phyloP scores from a whole-genome alignment of 2,888 invertebrate species.

The Blastobasis adustella region DNA sequence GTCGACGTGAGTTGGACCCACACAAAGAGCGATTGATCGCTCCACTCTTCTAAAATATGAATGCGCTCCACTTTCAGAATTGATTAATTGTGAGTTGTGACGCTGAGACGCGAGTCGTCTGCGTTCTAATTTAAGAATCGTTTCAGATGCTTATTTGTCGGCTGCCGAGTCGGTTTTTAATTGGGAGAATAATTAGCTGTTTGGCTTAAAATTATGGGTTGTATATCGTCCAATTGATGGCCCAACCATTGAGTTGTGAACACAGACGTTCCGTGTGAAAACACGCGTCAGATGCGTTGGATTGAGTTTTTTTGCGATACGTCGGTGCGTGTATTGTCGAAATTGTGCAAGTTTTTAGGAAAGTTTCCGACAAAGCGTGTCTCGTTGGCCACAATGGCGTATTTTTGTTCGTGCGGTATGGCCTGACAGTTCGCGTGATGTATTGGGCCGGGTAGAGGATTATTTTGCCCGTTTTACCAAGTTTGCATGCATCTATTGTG shows the following conservation, averaged over 20 bases:
- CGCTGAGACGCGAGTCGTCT: slow-evolving; percentile 37
- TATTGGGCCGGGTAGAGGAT: slow-evolving; percentile 66
- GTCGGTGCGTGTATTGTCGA: slow-evolving; percentile 52
- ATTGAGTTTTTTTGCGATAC: slow-evolving; percentile 32
- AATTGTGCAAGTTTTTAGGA: slow-evolving; percentile 69
- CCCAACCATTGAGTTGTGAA: too few species aligned
- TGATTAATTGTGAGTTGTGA: slow-evolving; percentile 65
- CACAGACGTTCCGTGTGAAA: slow-evolving; percentile 30
- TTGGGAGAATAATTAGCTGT: slow-evolving; percentile 44
- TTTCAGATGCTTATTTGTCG: slow-evolving; percentile 46
- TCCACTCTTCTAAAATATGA: slow-evolving; percentile 55
- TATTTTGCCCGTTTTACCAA: slow-evolving; percentile 73
- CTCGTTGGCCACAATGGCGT: slow-evolving; percentile 58
- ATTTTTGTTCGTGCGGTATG: slow-evolving; percentile 72
- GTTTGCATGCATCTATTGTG: slow-evolving; percentile 72
- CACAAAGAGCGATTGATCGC: slow-evolving; percentile 66
- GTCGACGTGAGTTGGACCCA: slow-evolving; percentile 61
- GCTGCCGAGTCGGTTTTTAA: slow-evolving; percentile 45
- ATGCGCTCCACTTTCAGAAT: slow-evolving; percentile 56
- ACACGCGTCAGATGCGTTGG: slow-evolving; percentile 22
- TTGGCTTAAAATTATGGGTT: not conserved
- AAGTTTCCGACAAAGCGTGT: slow-evolving; percentile 63
- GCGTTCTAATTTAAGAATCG: slow-evolving; percentile 49
- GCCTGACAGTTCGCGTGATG: slow-evolving; percentile 71
- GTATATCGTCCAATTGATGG: too few species aligned